Evolutionary conservation across 2,888 invertebrate species (phyloP).

Genomic region (Phengaris alcon): DNA sequence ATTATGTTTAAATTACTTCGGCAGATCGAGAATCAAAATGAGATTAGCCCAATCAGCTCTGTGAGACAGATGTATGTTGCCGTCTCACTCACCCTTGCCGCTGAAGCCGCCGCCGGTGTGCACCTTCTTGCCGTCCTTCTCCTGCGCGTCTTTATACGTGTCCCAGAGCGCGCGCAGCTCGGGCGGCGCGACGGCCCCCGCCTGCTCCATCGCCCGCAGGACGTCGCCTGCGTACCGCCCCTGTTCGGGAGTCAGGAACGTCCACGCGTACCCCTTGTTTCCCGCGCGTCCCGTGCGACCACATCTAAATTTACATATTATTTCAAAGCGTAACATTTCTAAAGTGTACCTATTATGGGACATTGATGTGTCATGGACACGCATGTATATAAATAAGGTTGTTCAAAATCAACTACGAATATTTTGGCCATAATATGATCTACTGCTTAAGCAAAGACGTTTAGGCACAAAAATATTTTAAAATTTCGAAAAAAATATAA

Average conservation of each 20-base stretch:
- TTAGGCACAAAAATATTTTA: too few relatives aligned
- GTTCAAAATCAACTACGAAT: too few relatives aligned
- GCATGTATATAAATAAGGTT: too few relatives aligned
- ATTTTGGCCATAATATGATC: too few relatives aligned
- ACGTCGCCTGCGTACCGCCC: conserved; percentile 96
- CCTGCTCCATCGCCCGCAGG: conserved; percentile 93
- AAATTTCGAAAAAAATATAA: too few relatives aligned
- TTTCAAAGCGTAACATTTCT: neutral
- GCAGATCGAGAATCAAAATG: too few relatives aligned
- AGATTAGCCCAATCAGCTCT: conserved; percentile 79
- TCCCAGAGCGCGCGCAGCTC: conserved; percentile 91
- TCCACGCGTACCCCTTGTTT: conserved; percentile 98
- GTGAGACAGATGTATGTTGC: neutral
- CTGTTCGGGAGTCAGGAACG: conserved; percentile 97
- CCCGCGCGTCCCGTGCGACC: conserved; percentile 94
- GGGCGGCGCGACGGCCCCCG: conserved; percentile 86
- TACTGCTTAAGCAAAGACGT: too few relatives aligned
- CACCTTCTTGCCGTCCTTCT: conserved; percentile 94
- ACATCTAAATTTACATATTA: conserved; percentile 80
- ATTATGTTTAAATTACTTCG: too few relatives aligned
- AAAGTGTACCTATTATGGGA: too few relatives aligned
- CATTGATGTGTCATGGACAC: too few relatives aligned
- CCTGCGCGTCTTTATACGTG: conserved; percentile 91
- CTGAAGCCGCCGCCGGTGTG: conserved; percentile 96
- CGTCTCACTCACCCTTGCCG: conserved; percentile 83